These are phyloP conservation scores for Drosophila helvetica DNA, from an alignment of 2,888 invertebrate genomes.

Conservation along the genomic window DNA sequence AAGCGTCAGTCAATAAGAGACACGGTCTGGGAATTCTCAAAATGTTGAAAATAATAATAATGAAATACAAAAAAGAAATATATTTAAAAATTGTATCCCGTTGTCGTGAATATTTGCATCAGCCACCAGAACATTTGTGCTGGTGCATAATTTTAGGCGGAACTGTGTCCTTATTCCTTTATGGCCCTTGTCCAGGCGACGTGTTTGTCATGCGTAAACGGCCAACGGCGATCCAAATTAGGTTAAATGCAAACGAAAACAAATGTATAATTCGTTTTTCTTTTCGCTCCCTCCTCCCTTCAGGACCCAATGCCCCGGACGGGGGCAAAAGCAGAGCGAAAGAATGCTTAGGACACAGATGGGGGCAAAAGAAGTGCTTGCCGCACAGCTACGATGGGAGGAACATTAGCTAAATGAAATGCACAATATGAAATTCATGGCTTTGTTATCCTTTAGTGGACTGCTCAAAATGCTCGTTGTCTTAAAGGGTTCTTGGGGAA, in stretches of 20 bases:
- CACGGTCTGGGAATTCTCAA: conserved; percentile 63
- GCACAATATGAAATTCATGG: conserved; percentile 7
- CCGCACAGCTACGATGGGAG: too few relatives aligned
- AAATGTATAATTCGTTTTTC: conserved; percentile 51
- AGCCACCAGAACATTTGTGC: conserved; percentile 20
- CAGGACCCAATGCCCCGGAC: too few relatives aligned
- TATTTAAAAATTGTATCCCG: conserved; percentile 36
- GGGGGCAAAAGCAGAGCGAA: too few relatives aligned
- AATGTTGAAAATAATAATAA: conserved; percentile 25
- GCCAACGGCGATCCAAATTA: conserved; percentile 56
- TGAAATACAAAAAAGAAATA: conserved; percentile 14
- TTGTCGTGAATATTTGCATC: conserved; percentile 42
- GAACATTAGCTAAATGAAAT: conserved; percentile 21
- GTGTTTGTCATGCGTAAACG: conserved; percentile 67
- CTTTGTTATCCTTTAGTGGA: conserved; percentile 1
- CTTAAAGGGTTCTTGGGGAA: not conserved
- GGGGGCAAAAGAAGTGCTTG: too few relatives aligned
- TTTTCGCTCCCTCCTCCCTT: too few relatives aligned
- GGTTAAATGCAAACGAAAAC: conserved; percentile 66
- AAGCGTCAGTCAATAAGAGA: conserved; percentile 31
- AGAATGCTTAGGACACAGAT: too few relatives aligned
- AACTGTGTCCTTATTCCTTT: conserved; percentile 21
- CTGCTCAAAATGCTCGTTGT: not conserved
- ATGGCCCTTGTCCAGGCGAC: conserved; percentile 37
- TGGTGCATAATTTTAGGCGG: conserved; percentile 28